These are phyloP conservation scores for Sebastes umbrosus DNA, from an alignment of 2,797 vertebrate genomes.

Conservation along the genomic window DNA sequence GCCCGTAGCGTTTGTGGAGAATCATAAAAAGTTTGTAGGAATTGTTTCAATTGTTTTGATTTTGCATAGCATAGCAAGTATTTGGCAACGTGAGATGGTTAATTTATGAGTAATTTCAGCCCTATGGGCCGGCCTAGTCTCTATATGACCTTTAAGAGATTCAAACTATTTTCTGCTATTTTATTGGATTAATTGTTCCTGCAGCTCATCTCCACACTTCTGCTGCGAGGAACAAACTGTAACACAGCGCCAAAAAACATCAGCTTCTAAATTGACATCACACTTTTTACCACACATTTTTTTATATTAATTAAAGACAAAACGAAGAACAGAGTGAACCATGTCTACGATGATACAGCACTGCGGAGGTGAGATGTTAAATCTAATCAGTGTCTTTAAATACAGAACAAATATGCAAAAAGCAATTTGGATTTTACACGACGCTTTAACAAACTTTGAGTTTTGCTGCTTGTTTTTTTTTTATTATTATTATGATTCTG, in stretches of 20 bases:
- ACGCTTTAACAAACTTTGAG: background rate
- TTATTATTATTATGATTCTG: background rate
- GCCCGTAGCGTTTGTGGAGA: background rate
- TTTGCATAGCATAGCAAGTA: background rate
- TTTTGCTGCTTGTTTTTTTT: slow-evolving; percentile 8
- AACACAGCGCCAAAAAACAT: background rate
- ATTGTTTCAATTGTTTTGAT: background rate
- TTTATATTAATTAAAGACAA: background rate
- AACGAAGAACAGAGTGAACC: background rate
- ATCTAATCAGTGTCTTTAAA: background rate
- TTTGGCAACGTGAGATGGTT: background rate
- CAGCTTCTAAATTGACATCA: background rate
- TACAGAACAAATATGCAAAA: slow-evolving; percentile 1
- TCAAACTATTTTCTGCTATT: background rate
- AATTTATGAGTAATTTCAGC: background rate
- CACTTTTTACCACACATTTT: background rate
- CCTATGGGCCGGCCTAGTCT: background rate
- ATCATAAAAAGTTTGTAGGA: background rate
- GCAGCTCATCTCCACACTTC: background rate
- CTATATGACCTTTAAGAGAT: background rate
- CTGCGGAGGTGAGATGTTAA: background rate
- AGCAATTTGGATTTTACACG: background rate
- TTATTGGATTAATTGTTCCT: background rate
- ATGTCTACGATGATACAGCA: background rate
- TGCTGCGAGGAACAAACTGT: background rate